A percentile compares a stretch with the other conserved stretches of the same genome.
These are phyloP conservation scores for Eriosoma lanigerum DNA, from an alignment of 1,140 invertebrate species.

Conservation along the genomic window DNA sequence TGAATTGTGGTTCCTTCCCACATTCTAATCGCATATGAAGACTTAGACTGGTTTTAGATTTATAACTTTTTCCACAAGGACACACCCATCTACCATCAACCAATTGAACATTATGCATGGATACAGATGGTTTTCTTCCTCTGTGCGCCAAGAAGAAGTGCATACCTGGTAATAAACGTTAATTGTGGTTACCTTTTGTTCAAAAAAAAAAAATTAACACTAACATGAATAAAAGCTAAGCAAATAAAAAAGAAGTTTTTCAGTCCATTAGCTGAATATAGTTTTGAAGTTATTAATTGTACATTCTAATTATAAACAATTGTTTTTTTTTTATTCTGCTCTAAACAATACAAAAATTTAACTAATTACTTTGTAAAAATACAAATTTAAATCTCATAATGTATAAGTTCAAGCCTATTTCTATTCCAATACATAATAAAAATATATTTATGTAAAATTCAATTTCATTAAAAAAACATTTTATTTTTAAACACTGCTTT, in stretches of 20 bases:
- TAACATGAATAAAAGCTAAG: conserved; percentile 47
- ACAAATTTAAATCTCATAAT: background rate
- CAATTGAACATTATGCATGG: conserved; percentile 44
- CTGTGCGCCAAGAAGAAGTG: conserved; percentile 42
- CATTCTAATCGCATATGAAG: conserved; percentile 62
- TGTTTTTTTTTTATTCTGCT: background rate
- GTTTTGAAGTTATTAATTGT: conserved; percentile 38
- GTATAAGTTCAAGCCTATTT: background rate
- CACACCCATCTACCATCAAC: conserved; percentile 25
- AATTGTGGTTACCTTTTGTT: conserved; percentile 35
- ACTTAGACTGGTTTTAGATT: conserved; percentile 51
- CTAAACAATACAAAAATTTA: background rate
- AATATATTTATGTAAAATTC: background rate
- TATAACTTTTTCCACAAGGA: conserved; percentile 54
- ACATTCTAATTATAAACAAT: background rate
- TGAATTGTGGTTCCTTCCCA: conserved; percentile 62
- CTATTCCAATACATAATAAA: background rate
- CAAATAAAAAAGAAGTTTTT: conserved; percentile 49
- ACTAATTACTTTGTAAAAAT: background rate
- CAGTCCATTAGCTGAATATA: conserved; percentile 47
- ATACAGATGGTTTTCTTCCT: conserved; percentile 44
- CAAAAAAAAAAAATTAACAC: conserved; percentile 40
- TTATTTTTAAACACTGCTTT: background rate
- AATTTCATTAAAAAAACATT: conserved; percentile 23
- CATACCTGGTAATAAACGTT: conserved; percentile 48